These are phyloP conservation scores for Neotoma lepida DNA, from an alignment of 2,113 vertebrate genomes.

Conservation along the genomic window DNA sequence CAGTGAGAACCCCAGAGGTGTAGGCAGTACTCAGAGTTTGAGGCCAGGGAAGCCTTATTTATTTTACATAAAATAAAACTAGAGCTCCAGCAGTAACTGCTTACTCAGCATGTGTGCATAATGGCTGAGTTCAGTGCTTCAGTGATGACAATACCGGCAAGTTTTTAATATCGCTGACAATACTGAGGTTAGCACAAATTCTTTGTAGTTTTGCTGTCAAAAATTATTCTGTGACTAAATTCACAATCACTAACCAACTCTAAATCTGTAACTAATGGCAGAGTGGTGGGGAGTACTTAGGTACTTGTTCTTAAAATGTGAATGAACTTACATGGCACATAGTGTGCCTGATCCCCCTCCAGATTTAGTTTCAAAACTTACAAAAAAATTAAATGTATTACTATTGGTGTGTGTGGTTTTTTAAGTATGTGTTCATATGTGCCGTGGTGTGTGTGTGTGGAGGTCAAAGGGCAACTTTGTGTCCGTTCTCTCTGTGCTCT, in stretches of 20 bases:
- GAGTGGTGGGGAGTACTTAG: background rate
- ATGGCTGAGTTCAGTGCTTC: background rate
- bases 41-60: background rate
- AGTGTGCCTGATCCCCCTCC: background rate
- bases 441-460: background rate
- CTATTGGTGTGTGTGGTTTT: background rate
- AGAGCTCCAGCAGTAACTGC: background rate
- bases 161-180: background rate
- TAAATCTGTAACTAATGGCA: background rate
- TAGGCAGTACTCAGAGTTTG: background rate
- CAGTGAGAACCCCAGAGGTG: no score
- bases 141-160: background rate
- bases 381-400: background rate
- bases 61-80: background rate
- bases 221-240: conserved; percentile 23
- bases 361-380: background rate
- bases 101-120: background rate
- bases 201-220: background rate
- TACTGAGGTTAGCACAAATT: background rate
- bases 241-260: background rate
- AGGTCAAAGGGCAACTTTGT: background rate
- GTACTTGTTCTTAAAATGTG: background rate
- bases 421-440: background rate
- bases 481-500: background rate
- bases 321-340: conserved; percentile 18